Base-by-base conservation (phyloP, 2,113 vertebrate genomes). In the Sebastes schlegelii region DNA sequence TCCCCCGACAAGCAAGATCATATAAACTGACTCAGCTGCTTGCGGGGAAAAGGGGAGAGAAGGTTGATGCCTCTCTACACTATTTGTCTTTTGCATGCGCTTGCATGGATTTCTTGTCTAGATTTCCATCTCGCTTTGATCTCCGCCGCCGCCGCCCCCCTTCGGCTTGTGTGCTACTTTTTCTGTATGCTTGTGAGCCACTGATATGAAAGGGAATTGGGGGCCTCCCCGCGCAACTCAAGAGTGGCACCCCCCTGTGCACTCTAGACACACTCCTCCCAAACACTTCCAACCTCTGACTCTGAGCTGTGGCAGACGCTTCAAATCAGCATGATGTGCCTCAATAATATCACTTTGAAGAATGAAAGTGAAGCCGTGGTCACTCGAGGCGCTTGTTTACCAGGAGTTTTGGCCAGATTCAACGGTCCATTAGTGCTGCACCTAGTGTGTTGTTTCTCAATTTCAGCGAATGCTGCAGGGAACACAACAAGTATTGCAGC, bases 121-220 rank as follows among this genome's bases (percentile, higher is more conserved):
- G 77, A 80, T 83, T 87, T 87, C 83, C 70, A 72, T 86, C 77
- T 83, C 7, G 5, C 93, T 92, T 91, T 92, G 85, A 92, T 93
- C 86, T 71, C 57, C 65, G 9, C 14, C 43, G 1, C 51, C 34
- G 10, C 42, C 49, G 65, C 54, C 14, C 8, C 74, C 79, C 74
- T 66, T 52, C 1, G 64, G 77, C 77, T 80, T 17, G 23, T 84
- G 83, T 83, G 77, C 87, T 82, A 84, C 72, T 86, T 85, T 83
- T 82, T 74, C 71, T 67, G 68, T 72, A 73, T 69, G 74, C 77
- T 80, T 81, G 84, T 80, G 77, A 89, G 84, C 46, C 8, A 42
- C 49, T 68, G 83, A 90, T 90, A 85, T 89, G 81, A 90, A 92
- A 88, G 80, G 77, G 88, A 89, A 83, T 78, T 84, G 48, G 66